Conservation (phyloP, 2,797 vertebrate species). For the Acanthiza pusilla region DNA sequence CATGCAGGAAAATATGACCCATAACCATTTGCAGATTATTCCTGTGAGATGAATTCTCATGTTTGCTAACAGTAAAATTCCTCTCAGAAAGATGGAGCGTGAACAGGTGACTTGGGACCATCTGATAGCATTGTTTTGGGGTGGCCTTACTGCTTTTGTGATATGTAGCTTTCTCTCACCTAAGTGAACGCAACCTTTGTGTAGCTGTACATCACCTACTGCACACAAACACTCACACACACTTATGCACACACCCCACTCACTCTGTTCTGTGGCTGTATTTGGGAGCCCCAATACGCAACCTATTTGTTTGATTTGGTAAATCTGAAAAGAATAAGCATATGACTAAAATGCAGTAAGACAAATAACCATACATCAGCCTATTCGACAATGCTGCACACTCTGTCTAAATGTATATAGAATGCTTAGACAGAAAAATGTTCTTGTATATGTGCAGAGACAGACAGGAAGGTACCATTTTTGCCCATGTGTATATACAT, state of each 20-base stretch:
- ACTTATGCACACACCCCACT: fast-evolving
- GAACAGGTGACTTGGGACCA: neutral
- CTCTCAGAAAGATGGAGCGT: neutral
- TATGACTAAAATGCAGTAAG: neutral
- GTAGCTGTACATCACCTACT: neutral
- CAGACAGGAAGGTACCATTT: neutral
- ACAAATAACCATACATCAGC: neutral
- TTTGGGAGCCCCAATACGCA: neutral
- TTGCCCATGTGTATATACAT: neutral
- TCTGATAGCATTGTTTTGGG: neutral
- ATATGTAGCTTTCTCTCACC: neutral
- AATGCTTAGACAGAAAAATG: neutral
- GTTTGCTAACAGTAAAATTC: neutral
- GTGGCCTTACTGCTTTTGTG: neutral
- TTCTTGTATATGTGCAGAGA: neutral
- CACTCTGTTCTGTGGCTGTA: neutral
- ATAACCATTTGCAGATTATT: neutral
- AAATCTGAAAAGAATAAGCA: neutral
- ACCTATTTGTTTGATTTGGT: neutral
- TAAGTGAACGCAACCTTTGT: neutral
- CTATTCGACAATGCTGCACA: neutral
- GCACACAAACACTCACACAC: neutral
- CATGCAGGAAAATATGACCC: neutral
- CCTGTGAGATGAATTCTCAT: neutral
- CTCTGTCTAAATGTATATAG: neutral